These are phyloP conservation scores for Rhorus exstirpatorius DNA, from an alignment of 2,888 invertebrate genomes.

Conservation along the genomic window DNA sequence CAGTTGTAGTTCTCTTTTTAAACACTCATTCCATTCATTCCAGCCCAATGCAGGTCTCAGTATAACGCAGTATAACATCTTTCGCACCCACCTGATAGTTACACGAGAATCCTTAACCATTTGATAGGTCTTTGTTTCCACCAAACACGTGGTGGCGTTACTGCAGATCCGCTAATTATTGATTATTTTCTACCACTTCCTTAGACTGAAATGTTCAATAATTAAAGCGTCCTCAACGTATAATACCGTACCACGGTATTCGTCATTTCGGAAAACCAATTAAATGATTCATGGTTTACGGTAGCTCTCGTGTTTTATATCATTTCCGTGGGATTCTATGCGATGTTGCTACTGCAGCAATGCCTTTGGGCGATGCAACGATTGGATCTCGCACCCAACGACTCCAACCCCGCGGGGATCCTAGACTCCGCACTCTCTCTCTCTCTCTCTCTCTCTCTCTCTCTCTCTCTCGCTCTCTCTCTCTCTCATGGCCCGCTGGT, in stretches of 20 bases:
- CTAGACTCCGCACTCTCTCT: no score
- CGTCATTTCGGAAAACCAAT: slow-evolving; percentile 73
- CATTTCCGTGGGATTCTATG: slow-evolving; percentile 52
- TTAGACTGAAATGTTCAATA: background rate
- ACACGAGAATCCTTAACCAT: no score
- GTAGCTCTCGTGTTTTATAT: slow-evolving; percentile 72
- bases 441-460: slow-evolving; percentile 64
- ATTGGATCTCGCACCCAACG: slow-evolving; percentile 78
- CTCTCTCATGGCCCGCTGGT: slow-evolving; percentile 8
- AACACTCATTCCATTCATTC: no score
- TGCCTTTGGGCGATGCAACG: slow-evolving; percentile 76
- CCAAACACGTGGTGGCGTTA: no score
- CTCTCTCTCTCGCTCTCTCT: slow-evolving; percentile 60
- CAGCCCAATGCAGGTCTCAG: no score
- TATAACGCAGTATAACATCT: no score
- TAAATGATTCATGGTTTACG: slow-evolving; percentile 77
- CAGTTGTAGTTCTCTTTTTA: no score
- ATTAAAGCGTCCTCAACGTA: background rate
- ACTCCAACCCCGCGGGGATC: slow-evolving; percentile 45
- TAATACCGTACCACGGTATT: background rate
- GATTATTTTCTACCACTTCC: no score
- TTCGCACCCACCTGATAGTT: no score
- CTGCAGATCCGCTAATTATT: no score
- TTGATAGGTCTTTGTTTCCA: no score
- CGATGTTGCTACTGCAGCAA: slow-evolving; percentile 44